A percentile compares a stretch with the other conserved stretches of the same genome.
Conservation (phyloP, 2,888 invertebrate species). For the Lampropteryx suffumata region DNA sequence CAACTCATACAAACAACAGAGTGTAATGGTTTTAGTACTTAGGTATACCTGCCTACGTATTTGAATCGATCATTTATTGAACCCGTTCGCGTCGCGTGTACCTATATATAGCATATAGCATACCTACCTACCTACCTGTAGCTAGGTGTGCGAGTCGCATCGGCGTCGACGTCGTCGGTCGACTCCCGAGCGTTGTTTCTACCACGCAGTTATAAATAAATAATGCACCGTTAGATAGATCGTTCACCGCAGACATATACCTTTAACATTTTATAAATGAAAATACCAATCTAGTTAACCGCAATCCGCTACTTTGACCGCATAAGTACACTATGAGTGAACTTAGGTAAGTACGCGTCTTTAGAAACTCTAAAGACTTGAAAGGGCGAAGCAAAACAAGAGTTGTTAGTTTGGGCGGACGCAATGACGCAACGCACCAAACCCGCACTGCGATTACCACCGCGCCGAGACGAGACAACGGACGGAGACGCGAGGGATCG, state of each 20-base stretch:
- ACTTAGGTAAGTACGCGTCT: no score
- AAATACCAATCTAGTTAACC: constrained; percentile 28
- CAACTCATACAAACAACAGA: constrained; percentile 5
- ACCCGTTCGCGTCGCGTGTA: background rate
- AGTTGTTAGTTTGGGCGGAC: no score
- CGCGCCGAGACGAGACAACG: no score
- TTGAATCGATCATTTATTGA: constrained; percentile 11
- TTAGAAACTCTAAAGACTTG: no score
- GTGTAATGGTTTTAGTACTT: constrained; percentile 5
- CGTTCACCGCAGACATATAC: constrained; percentile 17
- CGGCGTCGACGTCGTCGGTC: background rate
- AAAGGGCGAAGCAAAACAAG: no score
- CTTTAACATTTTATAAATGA: constrained; percentile 24
- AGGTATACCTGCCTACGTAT: no score
- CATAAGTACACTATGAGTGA: no score
- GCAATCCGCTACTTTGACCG: constrained; percentile 16
- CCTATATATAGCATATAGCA: no score
- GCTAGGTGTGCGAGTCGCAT: background rate
- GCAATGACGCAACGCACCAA: no score
- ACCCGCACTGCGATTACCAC: no score
- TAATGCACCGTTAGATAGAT: constrained; percentile 21
- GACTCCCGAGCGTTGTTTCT: background rate
- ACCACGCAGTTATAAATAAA: background rate
- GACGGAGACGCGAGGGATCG: no score
- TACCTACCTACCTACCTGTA: no score